Percentiles rank a stretch among this genome's conserved stretches.
These are phyloP conservation scores for Drosophila lacicola DNA, from an alignment of 2,888 invertebrate species.

Conservation along the genomic window DNA sequence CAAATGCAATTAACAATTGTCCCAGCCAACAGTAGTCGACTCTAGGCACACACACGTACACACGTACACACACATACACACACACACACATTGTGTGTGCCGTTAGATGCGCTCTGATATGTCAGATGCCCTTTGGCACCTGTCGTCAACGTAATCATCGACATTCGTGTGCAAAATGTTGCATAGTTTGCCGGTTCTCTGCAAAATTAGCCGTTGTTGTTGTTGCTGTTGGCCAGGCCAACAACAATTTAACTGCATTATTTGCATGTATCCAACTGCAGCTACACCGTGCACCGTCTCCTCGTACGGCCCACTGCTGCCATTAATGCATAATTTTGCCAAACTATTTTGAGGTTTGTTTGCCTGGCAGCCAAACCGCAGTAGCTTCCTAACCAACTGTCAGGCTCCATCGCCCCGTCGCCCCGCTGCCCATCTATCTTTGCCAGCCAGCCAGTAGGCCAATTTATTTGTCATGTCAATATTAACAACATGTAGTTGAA, in stretches of 20 bases:
- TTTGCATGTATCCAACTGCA: constrained; percentile 62
- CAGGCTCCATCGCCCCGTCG: not conserved
- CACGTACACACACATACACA: constrained; percentile 8
- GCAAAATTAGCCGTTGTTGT: constrained; percentile 59
- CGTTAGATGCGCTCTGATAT: constrained; percentile 68
- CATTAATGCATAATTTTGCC: constrained; percentile 82
- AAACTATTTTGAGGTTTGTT: constrained; percentile 81
- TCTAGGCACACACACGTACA: constrained; percentile 13
- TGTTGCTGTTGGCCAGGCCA: constrained; percentile 27
- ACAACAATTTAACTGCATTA: constrained; percentile 77
- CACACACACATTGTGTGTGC: constrained; percentile 29
- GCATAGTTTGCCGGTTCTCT: constrained; percentile 61
- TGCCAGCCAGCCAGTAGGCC: constrained; percentile 56
- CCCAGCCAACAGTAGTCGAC: constrained; percentile 57
- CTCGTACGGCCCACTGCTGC: constrained; percentile 30
- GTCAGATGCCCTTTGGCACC: constrained; percentile 76
- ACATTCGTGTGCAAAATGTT: constrained; percentile 55
- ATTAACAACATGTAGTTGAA: constrained; percentile 65
- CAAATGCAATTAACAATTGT: constrained; percentile 83
- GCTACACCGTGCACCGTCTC: not conserved
- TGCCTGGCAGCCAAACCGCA: constrained; percentile 71
- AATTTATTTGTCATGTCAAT: constrained; percentile 82
- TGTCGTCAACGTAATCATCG: constrained; percentile 74
- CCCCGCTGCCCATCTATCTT: not conserved
- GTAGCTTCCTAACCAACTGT: constrained; percentile 46